Base-by-base conservation (phyloP, 2,113 vertebrate species). In the Sula dactylatra region DNA sequence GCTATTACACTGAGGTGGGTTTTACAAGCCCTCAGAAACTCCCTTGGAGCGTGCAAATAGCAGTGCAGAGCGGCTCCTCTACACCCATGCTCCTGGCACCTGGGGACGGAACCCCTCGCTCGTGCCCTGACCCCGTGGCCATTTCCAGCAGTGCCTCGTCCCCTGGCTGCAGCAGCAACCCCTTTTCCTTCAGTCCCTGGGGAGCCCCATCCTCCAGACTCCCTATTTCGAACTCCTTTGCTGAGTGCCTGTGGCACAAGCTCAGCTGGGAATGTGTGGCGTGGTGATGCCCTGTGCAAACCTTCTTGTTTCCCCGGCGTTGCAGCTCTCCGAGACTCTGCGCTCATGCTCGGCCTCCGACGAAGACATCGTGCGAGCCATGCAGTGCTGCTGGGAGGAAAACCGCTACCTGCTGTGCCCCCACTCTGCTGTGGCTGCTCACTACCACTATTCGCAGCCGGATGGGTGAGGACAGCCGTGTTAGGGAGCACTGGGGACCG, bases 401-500 rank as follows among this genome's bases (percentile, higher is more conserved):
- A 98, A 98, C 82, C 52, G 1, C 54, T 98, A 98, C 85, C 86
- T 98, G 93, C 90, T 99, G 84, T 99, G 98, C 16, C 98, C 98
- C 7, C 98, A 98, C 78, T 98, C 98, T 0, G 98, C 98, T 0
- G 98, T 98, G 79, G 98, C 98, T 2, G 98, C 96, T 67, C 97
- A 93, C 92, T 98, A 97, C 88, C 98, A 99, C 79, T 99, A 98
- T 66, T 97, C 90, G 7, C 92, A 96, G 58, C 25, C 10, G 0
- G 83, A 77, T 4, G 5, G 67, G 82, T 94, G 72, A 70, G 93
- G 31, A 61, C 31, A 66, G 69, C 16, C 0, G 1, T 7, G 42
- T 8, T 22, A 4, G 3, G 52, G 45, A 52, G 36, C 2, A 0
- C 0, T 2, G 5, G 25, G 42, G 27, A 69, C 12, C 1, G 1